Evolutionary conservation across 2,888 invertebrate species (phyloP).

Genomic region (Nemurella pictetii): DNA sequence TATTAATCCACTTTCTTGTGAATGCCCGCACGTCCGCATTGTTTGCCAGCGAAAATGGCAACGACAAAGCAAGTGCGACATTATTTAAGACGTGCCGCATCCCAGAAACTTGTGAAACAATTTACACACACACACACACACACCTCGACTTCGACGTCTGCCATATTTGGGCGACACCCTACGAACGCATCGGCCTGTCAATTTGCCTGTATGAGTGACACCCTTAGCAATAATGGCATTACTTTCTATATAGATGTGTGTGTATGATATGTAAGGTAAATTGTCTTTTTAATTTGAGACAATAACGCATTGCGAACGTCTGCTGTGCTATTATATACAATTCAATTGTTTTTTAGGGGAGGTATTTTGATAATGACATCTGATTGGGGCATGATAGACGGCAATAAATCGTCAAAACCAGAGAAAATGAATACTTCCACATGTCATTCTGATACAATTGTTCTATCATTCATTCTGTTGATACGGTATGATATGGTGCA

Average conservation of each 20-base stretch:
- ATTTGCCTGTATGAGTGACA: not conserved
- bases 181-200: not conserved
- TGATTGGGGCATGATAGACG: not conserved
- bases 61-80: not conserved
- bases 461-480: too few species aligned
- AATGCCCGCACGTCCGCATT: not conserved
- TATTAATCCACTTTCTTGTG: not conserved
- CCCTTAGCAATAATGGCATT: not conserved
- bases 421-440: too few species aligned
- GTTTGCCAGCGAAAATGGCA: not conserved
- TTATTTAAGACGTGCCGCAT: not conserved
- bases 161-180: not conserved
- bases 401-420: too few species aligned
- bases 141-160: not conserved
- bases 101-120: not conserved
- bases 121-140: too few species aligned
- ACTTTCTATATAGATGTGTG: not conserved
- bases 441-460: too few species aligned
- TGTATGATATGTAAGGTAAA: too few species aligned
- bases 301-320: not conserved
- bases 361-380: not conserved
- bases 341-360: not conserved
- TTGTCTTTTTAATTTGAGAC: not conserved
- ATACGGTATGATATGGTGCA: not conserved
- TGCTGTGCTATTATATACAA: not conserved